phyloP scores from a whole-genome alignment of 2,797 vertebrate species.

The Nasua narica region DNA sequence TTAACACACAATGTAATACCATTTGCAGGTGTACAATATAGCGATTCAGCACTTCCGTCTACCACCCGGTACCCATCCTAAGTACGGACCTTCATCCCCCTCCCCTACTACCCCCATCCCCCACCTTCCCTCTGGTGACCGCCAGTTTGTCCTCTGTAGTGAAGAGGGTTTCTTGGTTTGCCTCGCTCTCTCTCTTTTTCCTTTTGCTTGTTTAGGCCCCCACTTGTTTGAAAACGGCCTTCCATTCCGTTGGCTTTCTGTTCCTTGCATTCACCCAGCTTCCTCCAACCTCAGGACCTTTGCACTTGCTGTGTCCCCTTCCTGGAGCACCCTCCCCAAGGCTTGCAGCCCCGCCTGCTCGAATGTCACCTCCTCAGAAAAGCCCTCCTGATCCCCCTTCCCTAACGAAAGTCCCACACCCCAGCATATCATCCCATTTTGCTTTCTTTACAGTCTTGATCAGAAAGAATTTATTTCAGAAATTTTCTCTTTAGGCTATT shows the following conservation, averaged over 20 bases:
- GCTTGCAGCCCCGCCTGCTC: background rate
- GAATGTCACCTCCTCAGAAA: background rate
- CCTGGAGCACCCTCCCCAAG: background rate
- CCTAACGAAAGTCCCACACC: background rate
- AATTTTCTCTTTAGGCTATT: background rate
- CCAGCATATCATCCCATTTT: background rate
- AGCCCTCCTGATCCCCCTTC: background rate
- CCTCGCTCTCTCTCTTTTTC: background rate
- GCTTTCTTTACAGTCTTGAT: background rate
- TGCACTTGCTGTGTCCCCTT: background rate
- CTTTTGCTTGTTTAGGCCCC: background rate
- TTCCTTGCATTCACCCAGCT: background rate
- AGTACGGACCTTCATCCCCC: background rate
- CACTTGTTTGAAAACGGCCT: background rate
- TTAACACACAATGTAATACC: no score
- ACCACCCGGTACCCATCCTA: background rate
- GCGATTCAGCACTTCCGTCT: rapidly evolving
- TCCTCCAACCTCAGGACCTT: background rate
- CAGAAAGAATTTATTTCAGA: background rate
- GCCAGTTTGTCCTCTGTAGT: background rate
- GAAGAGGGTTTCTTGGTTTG: background rate
- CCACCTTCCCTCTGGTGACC: background rate
- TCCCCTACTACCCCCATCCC: background rate
- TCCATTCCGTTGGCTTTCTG: background rate
- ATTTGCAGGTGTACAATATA: background rate